A percentile compares a stretch with the other conserved stretches of the same genome.
Conservation (phyloP, 1,140 invertebrate species). For the Bactericera cockerelli region DNA sequence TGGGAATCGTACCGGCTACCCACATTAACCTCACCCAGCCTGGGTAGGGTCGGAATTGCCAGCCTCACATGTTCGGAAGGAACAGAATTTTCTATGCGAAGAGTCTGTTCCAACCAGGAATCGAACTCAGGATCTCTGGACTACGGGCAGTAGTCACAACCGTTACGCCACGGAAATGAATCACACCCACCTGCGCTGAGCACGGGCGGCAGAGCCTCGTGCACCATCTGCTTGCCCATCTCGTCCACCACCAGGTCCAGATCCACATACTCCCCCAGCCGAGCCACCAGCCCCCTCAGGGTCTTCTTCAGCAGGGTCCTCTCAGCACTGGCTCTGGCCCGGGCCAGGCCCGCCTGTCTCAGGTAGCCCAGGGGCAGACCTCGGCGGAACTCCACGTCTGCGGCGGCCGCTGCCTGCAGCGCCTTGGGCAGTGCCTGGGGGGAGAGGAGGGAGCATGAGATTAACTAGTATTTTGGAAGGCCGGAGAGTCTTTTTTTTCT, state of each 20-base stretch:
- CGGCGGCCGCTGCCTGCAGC: conserved; percentile 49
- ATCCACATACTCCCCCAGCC: conserved; percentile 46
- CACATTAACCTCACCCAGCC: too few species aligned
- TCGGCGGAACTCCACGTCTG: conserved; percentile 53
- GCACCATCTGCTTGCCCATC: conserved; percentile 64
- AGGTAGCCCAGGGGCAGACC: conserved; percentile 69
- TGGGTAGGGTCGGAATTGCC: too few species aligned
- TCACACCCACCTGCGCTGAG: conserved; percentile 43
- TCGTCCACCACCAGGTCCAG: conserved; percentile 73
- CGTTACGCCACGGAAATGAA: too few species aligned
- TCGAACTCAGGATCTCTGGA: too few species aligned
- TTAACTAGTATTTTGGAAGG: conserved; percentile 10
- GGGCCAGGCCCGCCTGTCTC: conserved; percentile 49
- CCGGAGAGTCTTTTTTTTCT: too few species aligned
- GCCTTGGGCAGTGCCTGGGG: conserved; percentile 52
- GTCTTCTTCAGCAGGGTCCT: conserved; percentile 38
- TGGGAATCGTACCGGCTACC: too few species aligned
- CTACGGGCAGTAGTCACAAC: too few species aligned
- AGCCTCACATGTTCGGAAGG: too few species aligned
- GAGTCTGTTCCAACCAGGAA: too few species aligned
- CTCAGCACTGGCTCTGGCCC: conserved; percentile 32
- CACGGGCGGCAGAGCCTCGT: conserved; percentile 73
- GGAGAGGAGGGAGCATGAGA: conserved; percentile 1
- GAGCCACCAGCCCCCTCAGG: conserved; percentile 42
- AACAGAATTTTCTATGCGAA: too few species aligned